phyloP scores from a whole-genome alignment of 1,140 invertebrate genomes.

The Harlomillsia oculata region DNA sequence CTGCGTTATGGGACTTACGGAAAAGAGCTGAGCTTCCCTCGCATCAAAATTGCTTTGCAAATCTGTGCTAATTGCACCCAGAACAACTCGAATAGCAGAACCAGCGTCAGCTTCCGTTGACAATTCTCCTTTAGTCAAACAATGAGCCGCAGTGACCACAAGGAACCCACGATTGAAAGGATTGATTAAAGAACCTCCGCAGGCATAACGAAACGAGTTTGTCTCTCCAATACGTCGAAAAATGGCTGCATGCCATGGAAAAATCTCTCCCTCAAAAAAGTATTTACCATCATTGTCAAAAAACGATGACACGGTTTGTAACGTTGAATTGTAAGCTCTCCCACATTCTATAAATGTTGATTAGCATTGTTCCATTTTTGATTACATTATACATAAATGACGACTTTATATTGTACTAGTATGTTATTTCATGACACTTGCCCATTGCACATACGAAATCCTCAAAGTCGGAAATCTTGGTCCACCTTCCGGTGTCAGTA shows the following conservation, averaged over 20 bases:
- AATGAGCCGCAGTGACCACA: constrained; percentile 20
- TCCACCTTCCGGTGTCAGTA: constrained; percentile 13
- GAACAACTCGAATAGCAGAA: constrained; percentile 4
- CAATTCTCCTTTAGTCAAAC: constrained; percentile 9
- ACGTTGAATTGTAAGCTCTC: constrained; percentile 7
- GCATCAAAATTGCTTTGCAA: constrained; percentile 7
- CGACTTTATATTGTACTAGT: not conserved
- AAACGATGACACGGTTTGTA: constrained; percentile 20
- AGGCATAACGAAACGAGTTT: constrained; percentile 5
- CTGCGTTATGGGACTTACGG: not conserved
- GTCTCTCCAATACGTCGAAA: constrained; percentile 12
- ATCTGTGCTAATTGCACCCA: constrained; percentile 20
- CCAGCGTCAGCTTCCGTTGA: constrained; percentile 4
- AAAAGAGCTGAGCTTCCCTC: constrained; percentile 6
- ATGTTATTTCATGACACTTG: not conserved
- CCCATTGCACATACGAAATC: constrained; percentile 15
- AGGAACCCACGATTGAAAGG: constrained; percentile 14
- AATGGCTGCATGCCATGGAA: constrained; percentile 24
- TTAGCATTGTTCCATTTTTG: not conserved
- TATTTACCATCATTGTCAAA: constrained; percentile 17
- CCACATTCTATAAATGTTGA: constrained; percentile 13
- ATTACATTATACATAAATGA: not conserved
- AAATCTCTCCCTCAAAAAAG: constrained; percentile 15
- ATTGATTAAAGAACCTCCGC: constrained; percentile 19
- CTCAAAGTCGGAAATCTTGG: constrained; percentile 1